Base-by-base conservation (phyloP, 2,888 invertebrate species). In the Opisthograptis luteolata region DNA sequence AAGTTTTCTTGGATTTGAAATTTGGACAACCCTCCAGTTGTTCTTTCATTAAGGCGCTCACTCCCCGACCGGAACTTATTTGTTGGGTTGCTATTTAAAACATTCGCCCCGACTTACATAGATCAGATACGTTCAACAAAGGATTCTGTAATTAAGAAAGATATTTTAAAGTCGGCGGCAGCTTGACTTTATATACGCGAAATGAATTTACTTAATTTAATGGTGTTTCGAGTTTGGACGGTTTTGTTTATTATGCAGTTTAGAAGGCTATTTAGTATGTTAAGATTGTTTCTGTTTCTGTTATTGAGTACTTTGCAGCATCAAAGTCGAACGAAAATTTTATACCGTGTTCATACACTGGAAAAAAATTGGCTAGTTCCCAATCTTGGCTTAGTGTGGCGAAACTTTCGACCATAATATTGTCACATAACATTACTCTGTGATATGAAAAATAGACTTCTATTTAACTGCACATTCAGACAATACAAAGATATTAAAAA, bases 61-160 rank as follows among this genome's bases (percentile, higher is more conserved):
- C 84, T 81, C 76, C 72, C 79, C 81, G 78, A 77, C 80, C 86
- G 85, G 83, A 87, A 87, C 84, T 76, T 87, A 87, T 88, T 88
- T 84, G 88, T 85, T 84, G 83, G 84, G 86, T 79, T 77, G 85
- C 85, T 87, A 87, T 89, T 89, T 88, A 87, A 90, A 87, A 83
- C 87, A 87, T 89, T 85, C 84, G 77, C 86, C 83, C 83, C 84
- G 84, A 83, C 87, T 90, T 87, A 89, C 88, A 89, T 89, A 89
- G 89, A 89, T 89, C 89, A 88, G 89, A 88, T 89, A 88, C 88
- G 87, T 85, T 86, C 85, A 89, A 90, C 88, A 90, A 90, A 90
- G 87, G 89, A 84, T 89, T 89, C 87, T 87, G 88, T 88, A 90
- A 89, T 90, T 89, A 90, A 89, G 88, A 87, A 87, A 88, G 87